Evolutionary conservation across 1,140 invertebrate genomes (phyloP).

Genomic region (Gryon sp.): DNA sequence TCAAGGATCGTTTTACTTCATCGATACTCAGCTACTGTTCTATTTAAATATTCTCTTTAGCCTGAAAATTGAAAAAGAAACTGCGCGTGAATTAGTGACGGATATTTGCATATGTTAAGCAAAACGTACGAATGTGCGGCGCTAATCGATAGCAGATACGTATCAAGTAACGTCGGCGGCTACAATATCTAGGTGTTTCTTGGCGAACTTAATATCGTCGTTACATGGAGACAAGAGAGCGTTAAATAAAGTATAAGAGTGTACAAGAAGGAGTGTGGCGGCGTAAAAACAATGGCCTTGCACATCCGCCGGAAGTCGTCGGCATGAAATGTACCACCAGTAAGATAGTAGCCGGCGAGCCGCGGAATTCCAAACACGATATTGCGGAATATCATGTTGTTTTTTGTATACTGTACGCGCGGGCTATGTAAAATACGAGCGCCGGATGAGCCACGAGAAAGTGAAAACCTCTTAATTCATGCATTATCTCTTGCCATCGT

Average conservation of each 20-base stretch:
- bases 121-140: slow-evolving; percentile 18
- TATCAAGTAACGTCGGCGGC: slow-evolving; percentile 23
- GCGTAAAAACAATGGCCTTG: slow-evolving; percentile 64
- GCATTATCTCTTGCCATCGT: slow-evolving; percentile 13
- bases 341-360: slow-evolving; percentile 33
- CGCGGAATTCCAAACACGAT: slow-evolving; percentile 51
- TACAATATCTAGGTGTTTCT: slow-evolving; percentile 25
- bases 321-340: slow-evolving; percentile 43
- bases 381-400: slow-evolving; percentile 50
- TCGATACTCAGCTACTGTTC: too few relatives aligned
- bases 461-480: slow-evolving; percentile 45
- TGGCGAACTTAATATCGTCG: slow-evolving; percentile 38
- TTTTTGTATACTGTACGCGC: neutral
- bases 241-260: slow-evolving; percentile 35
- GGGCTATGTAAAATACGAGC: slow-evolving; percentile 40
- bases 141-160: slow-evolving; percentile 47
- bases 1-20: too few relatives aligned
- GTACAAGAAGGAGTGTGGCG: slow-evolving; percentile 1
- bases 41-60: too few relatives aligned
- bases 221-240: slow-evolving; percentile 30
- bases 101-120: neutral
- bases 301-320: slow-evolving; percentile 62
- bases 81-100: neutral
- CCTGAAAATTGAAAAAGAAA: too few relatives aligned
- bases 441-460: slow-evolving; percentile 54